phyloP scores from a whole-genome alignment of 2,113 vertebrate species.

The Gambusia holbrooki region DNA sequence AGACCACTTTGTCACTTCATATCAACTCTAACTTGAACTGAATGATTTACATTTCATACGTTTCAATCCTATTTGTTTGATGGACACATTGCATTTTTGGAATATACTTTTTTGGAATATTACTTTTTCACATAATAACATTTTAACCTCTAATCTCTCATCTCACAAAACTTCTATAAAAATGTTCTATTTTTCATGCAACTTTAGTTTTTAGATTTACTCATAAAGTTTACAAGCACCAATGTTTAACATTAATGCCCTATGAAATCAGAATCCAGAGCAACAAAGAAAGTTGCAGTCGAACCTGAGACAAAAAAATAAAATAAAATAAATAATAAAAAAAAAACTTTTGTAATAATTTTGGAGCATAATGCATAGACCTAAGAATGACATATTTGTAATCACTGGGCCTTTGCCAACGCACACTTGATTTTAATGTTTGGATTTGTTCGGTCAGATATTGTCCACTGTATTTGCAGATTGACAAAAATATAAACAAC shows the following conservation, averaged over 20 bases:
- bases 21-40: conserved; percentile 71
- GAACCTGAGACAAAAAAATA: neutral
- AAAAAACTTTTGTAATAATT: too few relatives aligned
- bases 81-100: conserved; percentile 43
- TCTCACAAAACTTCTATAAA: neutral
- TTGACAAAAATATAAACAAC: neutral
- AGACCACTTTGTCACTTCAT: conserved; percentile 72
- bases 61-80: conserved; percentile 58
- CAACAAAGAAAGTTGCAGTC: neutral
- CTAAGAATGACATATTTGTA: neutral
- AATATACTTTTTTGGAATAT: conserved; percentile 32
- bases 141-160: conserved; percentile 17
- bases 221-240: conserved; percentile 1
- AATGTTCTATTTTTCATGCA: neutral
- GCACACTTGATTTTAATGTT: neutral
- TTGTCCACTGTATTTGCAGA: neutral
- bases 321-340: too few relatives aligned
- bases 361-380: neutral
- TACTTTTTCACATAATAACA: conserved; percentile 44
- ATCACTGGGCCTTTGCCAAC: neutral
- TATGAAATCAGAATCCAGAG: conserved; percentile 18
- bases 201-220: neutral
- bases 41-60: conserved; percentile 66
- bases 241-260: neutral
- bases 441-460: neutral